Conservation (phyloP, 2,888 invertebrate species). For the Hypomecis punctinalis region DNA sequence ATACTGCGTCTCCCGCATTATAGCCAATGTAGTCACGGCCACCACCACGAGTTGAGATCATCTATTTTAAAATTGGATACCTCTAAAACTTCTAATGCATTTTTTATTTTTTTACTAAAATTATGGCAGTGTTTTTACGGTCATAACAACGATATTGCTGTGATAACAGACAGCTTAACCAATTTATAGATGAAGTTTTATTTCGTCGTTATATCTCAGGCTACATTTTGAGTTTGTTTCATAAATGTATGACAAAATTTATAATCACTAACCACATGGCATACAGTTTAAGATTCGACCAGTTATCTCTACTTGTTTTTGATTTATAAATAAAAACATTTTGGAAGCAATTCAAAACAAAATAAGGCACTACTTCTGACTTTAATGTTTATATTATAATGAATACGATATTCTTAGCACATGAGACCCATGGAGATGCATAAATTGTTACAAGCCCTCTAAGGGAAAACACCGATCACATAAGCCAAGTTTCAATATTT, state of each 20-base stretch:
- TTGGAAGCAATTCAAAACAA: conserved; percentile 44
- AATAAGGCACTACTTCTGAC: conserved; percentile 72
- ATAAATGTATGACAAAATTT: too few species aligned
- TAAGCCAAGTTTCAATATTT: conserved; percentile 56
- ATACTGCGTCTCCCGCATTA: conserved; percentile 2
- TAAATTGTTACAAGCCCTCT: conserved; percentile 54
- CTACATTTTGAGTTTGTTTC: too few species aligned
- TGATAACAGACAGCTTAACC: too few species aligned
- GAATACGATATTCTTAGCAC: conserved; percentile 51
- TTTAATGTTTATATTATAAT: conserved; percentile 33
- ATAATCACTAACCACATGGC: too few species aligned
- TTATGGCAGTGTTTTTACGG: too few species aligned
- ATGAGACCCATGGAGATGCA: conserved; percentile 56
- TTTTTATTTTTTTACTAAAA: too few species aligned
- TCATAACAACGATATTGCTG: too few species aligned
- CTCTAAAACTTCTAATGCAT: too few species aligned
- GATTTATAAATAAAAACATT: conserved; percentile 23
- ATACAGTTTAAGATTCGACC: too few species aligned
- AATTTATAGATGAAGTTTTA: too few species aligned
- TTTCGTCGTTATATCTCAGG: too few species aligned
- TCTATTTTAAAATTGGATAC: too few species aligned
- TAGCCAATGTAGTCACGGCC: background rate
- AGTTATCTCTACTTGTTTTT: background rate
- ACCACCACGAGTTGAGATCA: conserved; percentile 4
- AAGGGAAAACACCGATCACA: conserved; percentile 51